Evolutionary conservation across 2,888 invertebrate species (phyloP).

Genomic region (Antheraea yamamai): DNA sequence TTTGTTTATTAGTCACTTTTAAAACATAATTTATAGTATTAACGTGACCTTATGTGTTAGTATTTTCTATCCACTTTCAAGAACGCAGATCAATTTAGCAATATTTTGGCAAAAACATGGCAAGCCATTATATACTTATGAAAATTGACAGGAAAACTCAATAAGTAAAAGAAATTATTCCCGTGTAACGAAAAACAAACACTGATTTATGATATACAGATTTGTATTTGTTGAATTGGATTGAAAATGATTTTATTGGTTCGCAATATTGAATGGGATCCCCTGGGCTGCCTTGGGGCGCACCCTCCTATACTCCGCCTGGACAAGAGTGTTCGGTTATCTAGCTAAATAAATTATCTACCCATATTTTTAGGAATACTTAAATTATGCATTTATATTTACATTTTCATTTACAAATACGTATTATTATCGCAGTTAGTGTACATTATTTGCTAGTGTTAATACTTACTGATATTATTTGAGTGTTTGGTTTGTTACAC

Average conservation of each 20-base stretch:
- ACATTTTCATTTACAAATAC: not conserved
- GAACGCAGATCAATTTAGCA: not conserved
- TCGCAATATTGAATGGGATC: conserved; percentile 60
- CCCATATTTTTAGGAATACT: conserved; percentile 17
- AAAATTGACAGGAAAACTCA: not conserved
- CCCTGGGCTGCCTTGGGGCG: conserved; percentile 47
- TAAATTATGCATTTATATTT: not conserved
- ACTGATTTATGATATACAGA: conserved; percentile 4
- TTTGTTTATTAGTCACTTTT: not conserved
- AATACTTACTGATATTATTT: not conserved
- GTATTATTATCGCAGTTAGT: not conserved
- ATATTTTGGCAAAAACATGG: not conserved
- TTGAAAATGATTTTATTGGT: conserved; percentile 68
- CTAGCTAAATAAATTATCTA: conserved; percentile 41
- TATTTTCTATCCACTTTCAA: not conserved
- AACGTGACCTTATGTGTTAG: not conserved
- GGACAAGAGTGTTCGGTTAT: conserved; percentile 56
- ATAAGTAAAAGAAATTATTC: not conserved
- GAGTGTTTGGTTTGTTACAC: not conserved
- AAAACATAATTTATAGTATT: not conserved
- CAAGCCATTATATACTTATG: not conserved
- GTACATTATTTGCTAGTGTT: not conserved
- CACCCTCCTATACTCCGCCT: conserved; percentile 64
- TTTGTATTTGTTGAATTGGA: conserved; percentile 43
- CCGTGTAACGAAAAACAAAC: not conserved